Conservation (phyloP, 2,888 invertebrate species). For the Tromatobia lineatoria region DNA sequence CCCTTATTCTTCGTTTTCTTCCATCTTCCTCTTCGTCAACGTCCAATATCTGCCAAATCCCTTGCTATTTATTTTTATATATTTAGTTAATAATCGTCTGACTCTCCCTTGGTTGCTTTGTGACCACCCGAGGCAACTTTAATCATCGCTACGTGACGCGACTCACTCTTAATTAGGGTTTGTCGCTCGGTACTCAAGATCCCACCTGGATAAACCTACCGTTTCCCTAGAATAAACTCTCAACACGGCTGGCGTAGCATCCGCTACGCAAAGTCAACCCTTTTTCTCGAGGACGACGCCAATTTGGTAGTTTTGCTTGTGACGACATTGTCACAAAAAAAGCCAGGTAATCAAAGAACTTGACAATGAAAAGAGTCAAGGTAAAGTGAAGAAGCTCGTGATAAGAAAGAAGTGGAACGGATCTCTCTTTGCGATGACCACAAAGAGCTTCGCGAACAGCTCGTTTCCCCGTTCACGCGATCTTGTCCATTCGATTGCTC, state of each 20-base stretch:
- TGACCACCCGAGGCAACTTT: constrained; percentile 71
- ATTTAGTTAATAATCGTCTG: constrained; percentile 32
- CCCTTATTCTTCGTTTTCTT: constrained; percentile 9
- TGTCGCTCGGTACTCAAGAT: constrained; percentile 63
- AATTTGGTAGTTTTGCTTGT: constrained; percentile 40
- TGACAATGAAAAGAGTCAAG: background rate
- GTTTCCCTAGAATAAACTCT: constrained; percentile 62
- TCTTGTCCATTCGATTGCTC: background rate
- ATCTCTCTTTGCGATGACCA: constrained; percentile 46
- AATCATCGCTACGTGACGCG: constrained; percentile 50
- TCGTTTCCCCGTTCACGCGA: background rate
- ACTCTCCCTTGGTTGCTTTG: constrained; percentile 56
- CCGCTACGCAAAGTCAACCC: background rate
- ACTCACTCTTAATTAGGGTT: constrained; percentile 78
- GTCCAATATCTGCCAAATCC: constrained; percentile 8
- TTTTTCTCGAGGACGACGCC: constrained; percentile 1
- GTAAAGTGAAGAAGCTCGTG: background rate
- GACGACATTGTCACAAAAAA: background rate
- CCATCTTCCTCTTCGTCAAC: constrained; percentile 23
- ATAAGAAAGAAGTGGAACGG: constrained; percentile 64
- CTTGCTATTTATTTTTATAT: background rate
- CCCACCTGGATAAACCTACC: constrained; percentile 80
- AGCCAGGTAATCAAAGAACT: background rate
- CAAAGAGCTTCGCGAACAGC: constrained; percentile 6
- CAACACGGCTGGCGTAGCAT: background rate